Evolutionary conservation across 2,113 vertebrate species (phyloP), one percentile per base, ranked within the genome.

Genomic region (Dicrurus megarhynchus): DNA sequence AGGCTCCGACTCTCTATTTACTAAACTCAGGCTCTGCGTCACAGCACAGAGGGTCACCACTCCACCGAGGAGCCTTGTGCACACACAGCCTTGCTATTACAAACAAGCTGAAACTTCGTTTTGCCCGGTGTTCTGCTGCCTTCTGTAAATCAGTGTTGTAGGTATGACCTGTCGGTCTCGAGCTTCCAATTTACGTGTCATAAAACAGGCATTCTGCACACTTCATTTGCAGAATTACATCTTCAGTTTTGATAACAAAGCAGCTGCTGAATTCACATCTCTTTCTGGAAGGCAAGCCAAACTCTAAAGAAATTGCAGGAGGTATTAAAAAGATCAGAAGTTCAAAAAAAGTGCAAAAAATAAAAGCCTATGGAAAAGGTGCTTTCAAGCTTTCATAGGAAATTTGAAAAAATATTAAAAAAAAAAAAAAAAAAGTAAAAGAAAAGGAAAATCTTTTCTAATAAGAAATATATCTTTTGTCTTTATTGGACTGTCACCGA

Each of bases 111-210:
- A 28, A 44, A 41, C 33, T 15, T 78, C 6, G 1, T 4, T 67
- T 64, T 70, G 65, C 49, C 52, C 39, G 2, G 8, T 1, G 1
- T 37, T 86, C 76, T 81, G 22, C 46, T 3, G 2, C 44, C 39
- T 87, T 74, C 50, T 67, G 64, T 50, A 91, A 78, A 78, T 35
- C 84, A 87, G 47, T 21, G 16, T 3, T 3, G 0, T 15, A 11
- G 12, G 1, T n/a, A 7, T 8, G 28, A 68, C 23, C 13, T 39
- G 52, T 7, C 21, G 5, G 9, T 8, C 44, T 50, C 1, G 0
- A 68, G 67, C 27, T 52, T 80, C 76, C 63, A 30, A 10, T 7
- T 77, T 18, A 18, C 4, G 59, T 60, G 30, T 42, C 41, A 33
- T 47, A 35, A 55, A 61, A 28, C 14, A 67, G 35, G 12, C 3